Evolutionary conservation across 2,888 invertebrate genomes (phyloP), one percentile per base, ranked within the genome.

Genomic region (Apodemia zela): DNA sequence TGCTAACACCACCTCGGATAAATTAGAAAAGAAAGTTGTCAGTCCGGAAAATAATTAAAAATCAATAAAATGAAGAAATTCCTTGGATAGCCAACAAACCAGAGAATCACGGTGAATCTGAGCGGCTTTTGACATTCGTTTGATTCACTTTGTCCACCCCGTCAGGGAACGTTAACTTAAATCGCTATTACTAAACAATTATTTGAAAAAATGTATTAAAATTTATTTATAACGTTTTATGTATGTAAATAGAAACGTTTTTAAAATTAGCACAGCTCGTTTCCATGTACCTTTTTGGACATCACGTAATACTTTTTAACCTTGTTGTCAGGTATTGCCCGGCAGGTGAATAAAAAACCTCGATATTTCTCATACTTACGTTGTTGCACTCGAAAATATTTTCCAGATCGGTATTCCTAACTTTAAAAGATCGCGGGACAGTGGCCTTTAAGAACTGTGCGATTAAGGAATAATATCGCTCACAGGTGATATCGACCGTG

Each of bases 351-450:
- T 83, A 83, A 87, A 88, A 88, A 90, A 89, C 86, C 80, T 84
- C 82, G 81, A 87, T 86, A 89, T 89, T 85, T 87, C 85, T 89
- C 90, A 91, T 91, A 90, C 90, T 90, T 88, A 89, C 89, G 84
- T 85, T 82, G 80, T 85, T 90, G 86, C 87, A 88, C 84, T 88
- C 85, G 83, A 90, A 87, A 89, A 88, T 89, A 87, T 89, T 85
- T 82, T 76, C 78, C 81, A 82, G 89, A 82, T 82, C 79, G 77
- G 75, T 78, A 74, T 75, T 80, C 72, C 75, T 76, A 71, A 73
- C 69, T 69, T 68, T 65, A 60, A 69, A 67, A 73, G 71, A 81
- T 78, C 78, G 80, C 69, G 73, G 80, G 70, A 84, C 82, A 84
- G 78, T 86, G 81, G 75, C 78, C 83, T 73, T 71, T 88, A 76